Base-by-base conservation (phyloP, 2,888 invertebrate species). In the Cancer borealis region DNA sequence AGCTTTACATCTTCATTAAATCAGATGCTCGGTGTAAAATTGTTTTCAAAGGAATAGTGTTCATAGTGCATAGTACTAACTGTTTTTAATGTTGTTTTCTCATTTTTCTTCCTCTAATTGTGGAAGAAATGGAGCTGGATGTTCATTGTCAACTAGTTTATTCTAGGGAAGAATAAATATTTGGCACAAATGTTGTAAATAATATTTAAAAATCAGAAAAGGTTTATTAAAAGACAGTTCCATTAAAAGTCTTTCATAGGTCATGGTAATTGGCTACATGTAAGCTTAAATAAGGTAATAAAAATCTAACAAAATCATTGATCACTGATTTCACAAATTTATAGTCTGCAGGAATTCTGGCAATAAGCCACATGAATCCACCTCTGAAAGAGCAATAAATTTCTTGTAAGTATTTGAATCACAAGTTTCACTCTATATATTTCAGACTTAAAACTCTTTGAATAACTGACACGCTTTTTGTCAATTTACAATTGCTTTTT, bases 271-370 rank as follows among this genome's bases (percentile, higher is more conserved):
- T n/a, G 46, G 39, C n/a, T 39, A 46, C 21, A 54, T 17, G 39
- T 39, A 54, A 30, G 21, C 14, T 39, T 10, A 60, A 66, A 45
- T n/a, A 73, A 26, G 39, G 26, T 66, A 26, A 30, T 66, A 46
- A 66, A 66, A 91, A 60, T 66, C 39, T 26, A 46, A 45, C 26
- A 60, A 21, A 30, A 6, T 39, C 46, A 91, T 26, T 73, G 46
- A 26, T 39, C 17, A 14, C 26, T 47, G 60, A 91, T 60, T 73
- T 91, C 17, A 39, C 79, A 73, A 79, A 46, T 46, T 26, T 79
- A 73, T 21, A 46, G 79, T 91, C 91, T 91, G 91, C 47, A 91
- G 60, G 91, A 49, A 73, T 91, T 91, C 91, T 91, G 91, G 91
- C 91, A 91, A 46, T 91, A 79, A 91, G 91, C 91, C 46, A 26